These are phyloP conservation scores for Kuschelorhynchus macadamiae DNA, from an alignment of 2,888 invertebrate genomes.

Conservation along the genomic window DNA sequence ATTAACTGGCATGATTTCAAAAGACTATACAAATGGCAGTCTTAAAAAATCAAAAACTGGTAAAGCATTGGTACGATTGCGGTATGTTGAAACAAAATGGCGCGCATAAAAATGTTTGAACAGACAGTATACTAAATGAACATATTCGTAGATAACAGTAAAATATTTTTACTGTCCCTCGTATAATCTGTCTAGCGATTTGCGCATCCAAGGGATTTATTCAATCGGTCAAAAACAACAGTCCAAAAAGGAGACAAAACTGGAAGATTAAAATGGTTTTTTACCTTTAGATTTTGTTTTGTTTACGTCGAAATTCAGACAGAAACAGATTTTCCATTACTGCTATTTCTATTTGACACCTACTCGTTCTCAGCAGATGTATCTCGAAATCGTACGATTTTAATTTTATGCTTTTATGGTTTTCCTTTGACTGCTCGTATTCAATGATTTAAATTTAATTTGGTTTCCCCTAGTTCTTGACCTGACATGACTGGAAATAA, in stretches of 20 bases:
- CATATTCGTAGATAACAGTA: no score
- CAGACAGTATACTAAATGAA: no score
- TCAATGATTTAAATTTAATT: slow-evolving; percentile 53
- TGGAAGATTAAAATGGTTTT: slow-evolving; percentile 13
- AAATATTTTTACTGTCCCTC: no score
- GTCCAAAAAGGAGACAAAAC: no score
- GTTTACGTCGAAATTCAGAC: slow-evolving; percentile 38
- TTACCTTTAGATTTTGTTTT: slow-evolving; percentile 15
- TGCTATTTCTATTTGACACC: slow-evolving; percentile 21
- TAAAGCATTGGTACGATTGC: no score
- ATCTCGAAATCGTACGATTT: slow-evolving; percentile 43
- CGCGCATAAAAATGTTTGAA: no score
- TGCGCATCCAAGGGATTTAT: not conserved
- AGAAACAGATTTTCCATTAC: slow-evolving; percentile 44
- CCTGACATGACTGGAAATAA: no score
- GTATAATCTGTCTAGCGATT: no score
- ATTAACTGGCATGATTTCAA: no score
- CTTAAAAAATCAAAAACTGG: no score
- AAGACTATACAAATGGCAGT: no score
- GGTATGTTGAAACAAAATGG: no score
- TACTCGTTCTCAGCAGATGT: not conserved
- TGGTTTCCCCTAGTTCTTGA: slow-evolving; percentile 42
- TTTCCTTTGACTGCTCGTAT: slow-evolving; percentile 44
- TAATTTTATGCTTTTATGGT: slow-evolving; percentile 50
- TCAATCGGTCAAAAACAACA: slow-evolving; percentile 19